A percentile compares a stretch with the other conserved stretches of the same genome.
phyloP scores from a whole-genome alignment of 2,113 vertebrate species.

The Lagopus leucura region DNA sequence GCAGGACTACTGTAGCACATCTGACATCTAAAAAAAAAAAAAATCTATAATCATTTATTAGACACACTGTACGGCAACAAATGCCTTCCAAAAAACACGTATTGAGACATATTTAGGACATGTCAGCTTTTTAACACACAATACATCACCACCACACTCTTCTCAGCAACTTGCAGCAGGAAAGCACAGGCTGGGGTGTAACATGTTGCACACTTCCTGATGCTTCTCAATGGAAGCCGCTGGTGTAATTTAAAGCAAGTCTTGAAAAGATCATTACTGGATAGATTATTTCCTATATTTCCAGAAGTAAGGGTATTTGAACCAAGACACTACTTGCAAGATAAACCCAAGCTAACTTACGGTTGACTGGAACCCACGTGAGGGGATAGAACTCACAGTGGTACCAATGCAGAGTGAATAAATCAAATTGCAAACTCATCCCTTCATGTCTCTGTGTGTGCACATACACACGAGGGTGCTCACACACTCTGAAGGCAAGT shows the following conservation, averaged over 20 bases:
- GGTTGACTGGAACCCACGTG: neutral
- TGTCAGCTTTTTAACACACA: neutral
- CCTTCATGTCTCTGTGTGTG: neutral
- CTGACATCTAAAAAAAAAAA: neutral
- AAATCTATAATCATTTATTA: neutral
- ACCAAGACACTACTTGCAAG: neutral
- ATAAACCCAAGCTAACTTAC: neutral
- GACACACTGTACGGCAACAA: neutral
- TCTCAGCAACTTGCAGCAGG: neutral
- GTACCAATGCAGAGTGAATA: neutral
- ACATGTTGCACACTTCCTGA: neutral
- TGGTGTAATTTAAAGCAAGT: neutral
- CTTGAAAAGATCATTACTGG: neutral
- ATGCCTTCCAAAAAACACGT: neutral
- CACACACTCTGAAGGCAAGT: constrained; percentile 33
- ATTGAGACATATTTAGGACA: neutral
- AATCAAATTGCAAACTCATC: constrained; percentile 17
- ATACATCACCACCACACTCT: neutral
- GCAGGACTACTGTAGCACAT: neutral
- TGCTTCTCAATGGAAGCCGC: neutral
- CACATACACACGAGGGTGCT: constrained; percentile 21
- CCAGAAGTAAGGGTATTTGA: neutral
- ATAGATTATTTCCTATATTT: neutral
- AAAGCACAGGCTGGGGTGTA: neutral
- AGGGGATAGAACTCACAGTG: neutral